phyloP scores from a whole-genome alignment of 1,140 invertebrate species.

The Tetramorium parvispinum region DNA sequence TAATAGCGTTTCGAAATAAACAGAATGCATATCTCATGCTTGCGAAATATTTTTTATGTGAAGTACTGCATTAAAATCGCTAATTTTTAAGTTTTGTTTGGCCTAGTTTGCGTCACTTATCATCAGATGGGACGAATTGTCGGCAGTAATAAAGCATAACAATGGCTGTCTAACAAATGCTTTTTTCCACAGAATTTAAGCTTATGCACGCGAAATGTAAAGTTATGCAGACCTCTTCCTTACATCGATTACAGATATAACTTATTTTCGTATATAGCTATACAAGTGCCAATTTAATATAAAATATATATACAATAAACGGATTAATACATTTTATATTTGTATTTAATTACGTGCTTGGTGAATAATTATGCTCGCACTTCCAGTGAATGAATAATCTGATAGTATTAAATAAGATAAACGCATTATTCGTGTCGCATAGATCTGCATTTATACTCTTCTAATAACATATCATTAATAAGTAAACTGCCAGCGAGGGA shows the following conservation, averaged over 20 bases:
- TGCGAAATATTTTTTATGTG: conserved; percentile 42
- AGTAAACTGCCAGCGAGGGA: conserved; percentile 28
- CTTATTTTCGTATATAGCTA: conserved; percentile 60
- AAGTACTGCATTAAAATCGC: conserved; percentile 74
- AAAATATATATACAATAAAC: conserved; percentile 56
- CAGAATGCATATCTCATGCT: conserved; percentile 34
- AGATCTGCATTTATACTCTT: conserved; percentile 31
- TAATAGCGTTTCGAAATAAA: conserved; percentile 39
- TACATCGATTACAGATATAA: conserved; percentile 43
- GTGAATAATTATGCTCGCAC: conserved; percentile 45
- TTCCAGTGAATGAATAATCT: conserved; percentile 35
- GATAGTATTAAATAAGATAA: conserved; percentile 43
- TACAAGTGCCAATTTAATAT: conserved; percentile 64
- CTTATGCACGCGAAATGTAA: conserved; percentile 13
- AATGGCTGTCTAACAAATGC: conserved; percentile 11
- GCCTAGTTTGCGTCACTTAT: conserved; percentile 45
- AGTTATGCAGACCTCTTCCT: conserved; percentile 37
- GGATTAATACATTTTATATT: conserved; percentile 51
- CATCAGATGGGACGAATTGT: not conserved
- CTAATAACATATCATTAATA: conserved; percentile 52
- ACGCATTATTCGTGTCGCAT: conserved; percentile 15
- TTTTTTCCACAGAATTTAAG: conserved; percentile 1
- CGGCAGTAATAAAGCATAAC: conserved; percentile 24
- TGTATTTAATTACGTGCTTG: conserved; percentile 51
- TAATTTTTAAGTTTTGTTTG: conserved; percentile 3